Conservation (phyloP, 1,140 invertebrate species). For the Teleopsis dalmanni region DNA sequence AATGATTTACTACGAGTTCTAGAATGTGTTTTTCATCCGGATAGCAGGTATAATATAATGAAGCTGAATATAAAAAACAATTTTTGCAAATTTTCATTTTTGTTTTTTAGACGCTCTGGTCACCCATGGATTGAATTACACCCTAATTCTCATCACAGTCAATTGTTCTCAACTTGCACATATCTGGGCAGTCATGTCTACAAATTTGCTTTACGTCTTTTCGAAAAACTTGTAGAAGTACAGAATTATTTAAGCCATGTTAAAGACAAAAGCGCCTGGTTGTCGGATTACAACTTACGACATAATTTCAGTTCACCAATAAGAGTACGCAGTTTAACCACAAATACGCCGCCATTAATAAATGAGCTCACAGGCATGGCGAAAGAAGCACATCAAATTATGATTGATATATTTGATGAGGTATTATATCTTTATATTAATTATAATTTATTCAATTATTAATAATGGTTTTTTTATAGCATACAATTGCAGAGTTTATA, state of each 20-base stretch:
- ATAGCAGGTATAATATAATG: slow-evolving; percentile 19
- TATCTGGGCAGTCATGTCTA: slow-evolving; percentile 55
- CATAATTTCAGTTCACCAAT: slow-evolving; percentile 67
- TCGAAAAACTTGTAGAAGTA: slow-evolving; percentile 49
- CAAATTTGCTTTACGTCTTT: slow-evolving; percentile 50
- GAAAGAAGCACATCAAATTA: slow-evolving; percentile 54
- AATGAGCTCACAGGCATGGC: slow-evolving; percentile 55
- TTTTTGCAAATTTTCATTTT: not conserved
- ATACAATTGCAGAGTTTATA: slow-evolving; percentile 66
- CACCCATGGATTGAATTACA: slow-evolving; percentile 39
- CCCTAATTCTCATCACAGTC: slow-evolving; percentile 30
- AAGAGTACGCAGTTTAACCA: slow-evolving; percentile 60
- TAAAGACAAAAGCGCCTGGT: slow-evolving; percentile 53
- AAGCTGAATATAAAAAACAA: not conserved
- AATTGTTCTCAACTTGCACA: slow-evolving; percentile 35
- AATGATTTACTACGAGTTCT: slow-evolving; percentile 50
- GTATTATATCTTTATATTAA: slow-evolving; percentile 5
- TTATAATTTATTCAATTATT: not conserved
- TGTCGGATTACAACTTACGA: slow-evolving; percentile 72
- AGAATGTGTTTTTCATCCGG: slow-evolving; percentile 48
- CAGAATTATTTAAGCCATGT: slow-evolving; percentile 42
- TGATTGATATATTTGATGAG: slow-evolving; percentile 63
- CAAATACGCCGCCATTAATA: slow-evolving; percentile 56
- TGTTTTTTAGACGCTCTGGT: slow-evolving; percentile 24
- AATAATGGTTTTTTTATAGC: slow-evolving; percentile 7